Percentiles rank a stretch among this genome's conserved stretches.
phyloP scores from a whole-genome alignment of 2,888 invertebrate genomes.

The Odontocolon sp. region DNA sequence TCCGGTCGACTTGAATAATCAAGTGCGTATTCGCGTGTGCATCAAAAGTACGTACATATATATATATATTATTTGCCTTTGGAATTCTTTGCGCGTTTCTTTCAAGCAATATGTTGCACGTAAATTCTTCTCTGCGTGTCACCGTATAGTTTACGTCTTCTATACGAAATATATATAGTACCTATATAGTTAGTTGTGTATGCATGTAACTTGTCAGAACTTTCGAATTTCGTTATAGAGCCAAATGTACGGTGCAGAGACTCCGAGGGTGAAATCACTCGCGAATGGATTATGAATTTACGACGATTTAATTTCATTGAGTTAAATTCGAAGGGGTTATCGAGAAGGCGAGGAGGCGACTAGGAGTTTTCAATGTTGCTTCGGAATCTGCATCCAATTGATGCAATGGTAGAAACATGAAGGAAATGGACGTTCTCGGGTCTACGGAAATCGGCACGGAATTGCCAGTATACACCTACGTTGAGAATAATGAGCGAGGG shows the following conservation, averaged over 20 bases:
- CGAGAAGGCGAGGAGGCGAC: background rate
- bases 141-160: background rate
- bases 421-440: slow-evolving; percentile 57
- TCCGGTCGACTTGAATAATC: slow-evolving; percentile 49
- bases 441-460: slow-evolving; percentile 62
- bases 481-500: slow-evolving; percentile 64
- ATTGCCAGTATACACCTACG: slow-evolving; percentile 57
- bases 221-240: slow-evolving; percentile 46
- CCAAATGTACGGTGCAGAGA: background rate
- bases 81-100: slow-evolving; percentile 41
- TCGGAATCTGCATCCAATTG: no score
- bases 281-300: slow-evolving; percentile 24
- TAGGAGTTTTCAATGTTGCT: background rate
- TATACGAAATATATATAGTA: background rate
- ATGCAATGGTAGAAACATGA: no score
- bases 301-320: slow-evolving; percentile 38
- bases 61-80: slow-evolving; percentile 26
- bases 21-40: slow-evolving; percentile 47
- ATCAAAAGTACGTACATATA: slow-evolving; percentile 36
- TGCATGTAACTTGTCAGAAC: slow-evolving; percentile 6
- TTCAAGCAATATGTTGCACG: slow-evolving; percentile 9
- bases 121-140: slow-evolving; percentile 17
- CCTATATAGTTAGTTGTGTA: background rate
- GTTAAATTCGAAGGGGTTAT: slow-evolving; percentile 14
- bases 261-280: background rate